Percentiles rank a stretch among this genome's conserved stretches.
Conservation (phyloP, 1,140 invertebrate species). For the Arion vulgaris region DNA sequence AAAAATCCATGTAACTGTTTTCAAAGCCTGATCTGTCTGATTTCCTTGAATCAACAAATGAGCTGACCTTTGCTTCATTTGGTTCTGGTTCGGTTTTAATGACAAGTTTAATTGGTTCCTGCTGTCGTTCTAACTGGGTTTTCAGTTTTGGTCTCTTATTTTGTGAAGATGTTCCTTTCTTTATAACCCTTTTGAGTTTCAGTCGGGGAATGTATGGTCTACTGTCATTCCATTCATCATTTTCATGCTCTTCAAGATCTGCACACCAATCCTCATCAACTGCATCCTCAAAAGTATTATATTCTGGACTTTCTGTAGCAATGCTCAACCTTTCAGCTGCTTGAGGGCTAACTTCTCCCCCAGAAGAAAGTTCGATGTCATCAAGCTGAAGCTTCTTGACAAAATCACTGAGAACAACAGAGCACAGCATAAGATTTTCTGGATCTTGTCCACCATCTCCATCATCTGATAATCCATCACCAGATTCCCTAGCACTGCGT, state of each 20-base stretch:
- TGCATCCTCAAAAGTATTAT: slow-evolving; percentile 30
- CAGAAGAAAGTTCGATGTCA: slow-evolving; percentile 40
- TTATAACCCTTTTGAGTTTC: slow-evolving; percentile 31
- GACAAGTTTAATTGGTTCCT: slow-evolving; percentile 24
- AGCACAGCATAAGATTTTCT: slow-evolving; percentile 48
- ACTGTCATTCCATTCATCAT: slow-evolving; percentile 7
- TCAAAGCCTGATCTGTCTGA: slow-evolving; percentile 30
- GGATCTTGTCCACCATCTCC: background rate
- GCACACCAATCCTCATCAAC: slow-evolving; percentile 34
- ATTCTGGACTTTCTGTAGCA: slow-evolving; percentile 15
- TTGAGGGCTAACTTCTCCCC: slow-evolving; percentile 37
- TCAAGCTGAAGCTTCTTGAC: slow-evolving; percentile 57
- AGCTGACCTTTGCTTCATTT: background rate
- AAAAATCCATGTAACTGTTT: slow-evolving; percentile 31
- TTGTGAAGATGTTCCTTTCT: slow-evolving; percentile 5
- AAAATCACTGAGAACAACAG: slow-evolving; percentile 62
- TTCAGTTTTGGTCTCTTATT: background rate
- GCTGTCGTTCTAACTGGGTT: background rate
- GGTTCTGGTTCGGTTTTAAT: slow-evolving; percentile 31
- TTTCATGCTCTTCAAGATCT: slow-evolving; percentile 24
- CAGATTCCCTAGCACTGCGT: background rate
- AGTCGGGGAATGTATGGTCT: slow-evolving; percentile 28
- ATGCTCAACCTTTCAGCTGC: background rate
- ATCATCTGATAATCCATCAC: background rate
- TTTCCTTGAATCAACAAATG: background rate